Evolutionary conservation across 92 coral and sea anemone genomes (phyloP).

Genomic region (Phenganax stokvisi): DNA sequence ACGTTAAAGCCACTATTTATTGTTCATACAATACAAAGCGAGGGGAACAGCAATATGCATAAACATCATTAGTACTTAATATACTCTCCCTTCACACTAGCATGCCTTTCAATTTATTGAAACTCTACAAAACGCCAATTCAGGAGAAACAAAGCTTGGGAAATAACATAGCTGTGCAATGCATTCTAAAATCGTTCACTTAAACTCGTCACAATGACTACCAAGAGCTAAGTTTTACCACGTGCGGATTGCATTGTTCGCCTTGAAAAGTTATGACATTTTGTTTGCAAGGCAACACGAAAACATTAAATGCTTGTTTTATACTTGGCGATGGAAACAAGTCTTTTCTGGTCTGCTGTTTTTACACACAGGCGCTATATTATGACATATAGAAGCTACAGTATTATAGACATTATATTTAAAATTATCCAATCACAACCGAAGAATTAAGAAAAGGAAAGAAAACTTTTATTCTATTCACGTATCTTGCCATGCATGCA

Average conservation of each 20-base stretch:
- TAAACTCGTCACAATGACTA: slow-evolving; percentile 12
- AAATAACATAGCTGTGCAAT: slow-evolving; percentile 10
- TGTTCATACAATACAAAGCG: slow-evolving; percentile 16
- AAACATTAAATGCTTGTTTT: background rate
- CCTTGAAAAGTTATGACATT: slow-evolving; percentile 8
- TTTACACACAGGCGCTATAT: background rate
- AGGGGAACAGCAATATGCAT: background rate
- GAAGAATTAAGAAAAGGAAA: too few species aligned
- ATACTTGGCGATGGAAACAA: background rate
- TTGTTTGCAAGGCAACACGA: slow-evolving; percentile 4
- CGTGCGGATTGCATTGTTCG: slow-evolving; percentile 33
- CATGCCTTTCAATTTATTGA: background rate
- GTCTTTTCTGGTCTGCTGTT: background rate
- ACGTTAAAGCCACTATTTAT: slow-evolving; percentile 15
- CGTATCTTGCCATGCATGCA: too few species aligned
- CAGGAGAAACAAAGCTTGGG: background rate
- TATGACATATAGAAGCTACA: too few species aligned
- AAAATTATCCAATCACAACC: too few species aligned
- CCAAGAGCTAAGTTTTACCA: slow-evolving; percentile 23
- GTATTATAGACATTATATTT: too few species aligned
- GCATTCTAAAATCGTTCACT: background rate
- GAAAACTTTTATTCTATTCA: too few species aligned
- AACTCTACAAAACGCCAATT: background rate
- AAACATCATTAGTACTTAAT: background rate
- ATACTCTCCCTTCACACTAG: background rate